Percentiles rank a stretch among this genome's conserved stretches.
phyloP scores from a whole-genome alignment of 2,888 invertebrate species.

The Taenaris catops region DNA sequence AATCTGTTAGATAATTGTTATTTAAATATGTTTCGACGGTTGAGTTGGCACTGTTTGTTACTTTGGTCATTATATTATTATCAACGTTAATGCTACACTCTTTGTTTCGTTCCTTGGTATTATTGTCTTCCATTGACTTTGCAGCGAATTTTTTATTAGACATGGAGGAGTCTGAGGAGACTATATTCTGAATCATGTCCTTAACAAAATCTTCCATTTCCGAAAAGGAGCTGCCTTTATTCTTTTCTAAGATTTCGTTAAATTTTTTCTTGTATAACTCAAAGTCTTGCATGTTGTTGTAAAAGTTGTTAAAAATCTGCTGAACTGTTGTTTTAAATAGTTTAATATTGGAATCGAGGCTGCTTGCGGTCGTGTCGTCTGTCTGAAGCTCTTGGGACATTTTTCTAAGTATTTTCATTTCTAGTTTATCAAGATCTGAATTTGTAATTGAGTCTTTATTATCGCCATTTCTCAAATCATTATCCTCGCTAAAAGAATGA shows the following conservation, averaged over 20 bases:
- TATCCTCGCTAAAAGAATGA: constrained; percentile 25
- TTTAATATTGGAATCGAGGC: constrained; percentile 55
- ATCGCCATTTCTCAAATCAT: constrained; percentile 20
- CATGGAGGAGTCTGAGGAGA: constrained; percentile 41
- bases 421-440: constrained; percentile 49
- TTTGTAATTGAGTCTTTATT: constrained; percentile 38
- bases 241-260: constrained; percentile 51
- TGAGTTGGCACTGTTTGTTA: constrained; percentile 19
- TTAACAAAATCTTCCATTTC: constrained; percentile 63
- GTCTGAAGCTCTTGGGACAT: constrained; percentile 49
- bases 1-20: constrained; percentile 46
- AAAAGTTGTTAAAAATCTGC: constrained; percentile 59
- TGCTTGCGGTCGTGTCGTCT: constrained; percentile 36
- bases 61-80: not conserved
- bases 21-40: constrained; percentile 50
- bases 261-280: constrained; percentile 56
- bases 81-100: not conserved
- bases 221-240: constrained; percentile 40
- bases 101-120: constrained; percentile 1
- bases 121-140: not conserved
- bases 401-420: constrained; percentile 44
- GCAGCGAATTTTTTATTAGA: constrained; percentile 21
- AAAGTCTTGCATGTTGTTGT: constrained; percentile 50
- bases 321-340: constrained; percentile 57
- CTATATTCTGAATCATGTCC: constrained; percentile 59